These are phyloP conservation scores for Tenthredo scrophulariae DNA, from an alignment of 2,888 invertebrate species.

Conservation along the genomic window DNA sequence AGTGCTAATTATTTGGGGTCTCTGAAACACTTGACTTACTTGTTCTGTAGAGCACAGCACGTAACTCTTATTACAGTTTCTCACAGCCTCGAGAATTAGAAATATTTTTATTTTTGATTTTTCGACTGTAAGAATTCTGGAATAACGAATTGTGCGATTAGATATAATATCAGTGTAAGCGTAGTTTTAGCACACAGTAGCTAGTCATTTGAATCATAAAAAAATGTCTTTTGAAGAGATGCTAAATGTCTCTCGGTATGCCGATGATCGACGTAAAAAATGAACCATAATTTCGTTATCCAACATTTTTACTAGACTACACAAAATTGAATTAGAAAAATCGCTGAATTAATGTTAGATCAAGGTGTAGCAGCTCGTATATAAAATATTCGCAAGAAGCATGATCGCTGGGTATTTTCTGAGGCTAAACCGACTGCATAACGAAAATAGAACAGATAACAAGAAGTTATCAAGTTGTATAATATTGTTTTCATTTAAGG, in stretches of 20 bases:
- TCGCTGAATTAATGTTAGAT: not conserved
- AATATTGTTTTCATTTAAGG: slow-evolving; percentile 31
- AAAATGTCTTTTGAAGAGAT: not conserved
- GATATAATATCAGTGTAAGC: not conserved
- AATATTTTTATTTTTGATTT: not conserved
- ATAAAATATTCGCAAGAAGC: slow-evolving; percentile 21
- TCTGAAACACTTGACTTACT: slow-evolving; percentile 43
- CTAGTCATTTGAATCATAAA: not conserved
- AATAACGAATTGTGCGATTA: not conserved
- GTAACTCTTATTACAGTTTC: slow-evolving; percentile 15
- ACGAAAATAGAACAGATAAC: not conserved
- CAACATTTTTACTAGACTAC: not conserved
- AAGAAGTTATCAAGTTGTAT: not conserved
- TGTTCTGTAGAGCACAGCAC: slow-evolving; percentile 27
- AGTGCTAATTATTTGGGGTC: slow-evolving; percentile 47
- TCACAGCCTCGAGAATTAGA: not conserved
- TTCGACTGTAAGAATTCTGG: slow-evolving; percentile 6
- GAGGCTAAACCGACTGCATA: slow-evolving; percentile 17
- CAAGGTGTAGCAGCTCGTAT: slow-evolving; percentile 5
- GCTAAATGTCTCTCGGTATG: not conserved
- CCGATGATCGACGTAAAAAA: not conserved
- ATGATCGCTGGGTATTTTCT: slow-evolving; percentile 7
- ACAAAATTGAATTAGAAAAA: not conserved
- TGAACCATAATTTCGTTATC: not conserved
- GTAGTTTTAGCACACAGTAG: slow-evolving; percentile 42